Percentiles rank a stretch among this genome's conserved stretches.
These are phyloP conservation scores for Calonectris borealis DNA, from an alignment of 2,113 vertebrate genomes.

Conservation along the genomic window DNA sequence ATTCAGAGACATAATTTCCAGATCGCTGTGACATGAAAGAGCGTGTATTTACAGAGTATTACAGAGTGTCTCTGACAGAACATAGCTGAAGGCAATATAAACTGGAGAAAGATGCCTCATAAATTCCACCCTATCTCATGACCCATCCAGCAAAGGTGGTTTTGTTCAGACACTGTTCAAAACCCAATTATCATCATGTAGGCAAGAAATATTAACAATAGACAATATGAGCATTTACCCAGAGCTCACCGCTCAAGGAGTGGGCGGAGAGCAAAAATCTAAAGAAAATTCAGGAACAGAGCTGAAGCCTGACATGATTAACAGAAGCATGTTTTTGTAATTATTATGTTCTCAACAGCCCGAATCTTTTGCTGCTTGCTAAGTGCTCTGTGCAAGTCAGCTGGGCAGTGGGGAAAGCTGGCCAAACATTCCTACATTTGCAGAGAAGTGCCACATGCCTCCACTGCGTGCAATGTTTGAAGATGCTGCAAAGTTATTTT, in stretches of 20 bases:
- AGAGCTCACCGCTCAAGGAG: background rate
- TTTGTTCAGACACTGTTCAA: background rate
- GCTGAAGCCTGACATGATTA: background rate
- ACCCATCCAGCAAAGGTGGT: background rate
- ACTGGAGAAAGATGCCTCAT: conserved; percentile 35
- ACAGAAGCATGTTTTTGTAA: background rate
- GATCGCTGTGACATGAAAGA: conserved; percentile 36
- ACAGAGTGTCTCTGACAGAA: conserved; percentile 26
- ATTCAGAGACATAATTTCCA: conserved; percentile 1
- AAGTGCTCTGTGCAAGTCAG: background rate
- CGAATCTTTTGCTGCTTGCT: background rate
- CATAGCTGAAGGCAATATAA: conserved; percentile 18
- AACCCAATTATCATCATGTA: background rate
- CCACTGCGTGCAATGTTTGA: background rate
- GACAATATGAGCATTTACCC: background rate
- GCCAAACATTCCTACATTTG: background rate
- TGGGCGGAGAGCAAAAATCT: background rate
- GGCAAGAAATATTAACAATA: background rate
- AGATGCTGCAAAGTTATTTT: background rate
- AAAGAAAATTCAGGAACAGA: background rate
- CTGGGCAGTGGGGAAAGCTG: background rate
- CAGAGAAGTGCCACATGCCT: background rate
- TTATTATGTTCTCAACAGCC: background rate
- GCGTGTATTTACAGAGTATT: conserved; percentile 32
- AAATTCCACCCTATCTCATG: conserved; percentile 28